A percentile compares a stretch with the other conserved stretches of the same genome.
Conservation (phyloP, 2,888 invertebrate genomes). For the Cryptocephalus moraei region DNA sequence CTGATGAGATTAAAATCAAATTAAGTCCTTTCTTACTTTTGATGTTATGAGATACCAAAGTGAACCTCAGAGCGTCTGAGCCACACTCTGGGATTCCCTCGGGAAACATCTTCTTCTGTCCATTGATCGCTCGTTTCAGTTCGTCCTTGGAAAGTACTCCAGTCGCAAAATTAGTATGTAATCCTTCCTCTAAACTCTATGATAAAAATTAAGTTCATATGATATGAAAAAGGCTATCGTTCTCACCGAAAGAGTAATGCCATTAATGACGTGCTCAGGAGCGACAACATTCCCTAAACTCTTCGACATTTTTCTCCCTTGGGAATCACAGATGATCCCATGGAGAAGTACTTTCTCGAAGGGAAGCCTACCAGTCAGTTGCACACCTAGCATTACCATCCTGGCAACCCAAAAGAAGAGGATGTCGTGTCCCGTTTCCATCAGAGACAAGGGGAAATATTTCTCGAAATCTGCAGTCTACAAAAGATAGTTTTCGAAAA, state of each 20-base stretch:
- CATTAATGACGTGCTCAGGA: conserved; percentile 89
- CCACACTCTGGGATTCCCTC: conserved; percentile 95
- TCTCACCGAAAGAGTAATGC: conserved; percentile 64
- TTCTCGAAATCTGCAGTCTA: conserved; percentile 44
- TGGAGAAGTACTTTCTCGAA: conserved; percentile 92
- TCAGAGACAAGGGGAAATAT: conserved; percentile 74
- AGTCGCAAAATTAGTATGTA: conserved; percentile 18
- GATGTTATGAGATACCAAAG: conserved; percentile 41
- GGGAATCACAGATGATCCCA: conserved; percentile 95
- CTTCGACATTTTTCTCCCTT: conserved; percentile 98
- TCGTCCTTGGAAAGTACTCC: conserved; percentile 32
- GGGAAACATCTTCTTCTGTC: conserved; percentile 50
- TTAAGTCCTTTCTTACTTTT: conserved; percentile 29
- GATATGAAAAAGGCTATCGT: neutral
- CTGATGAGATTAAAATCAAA: no score
- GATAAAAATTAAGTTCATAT: neutral
- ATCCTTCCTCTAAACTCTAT: conserved; percentile 27
- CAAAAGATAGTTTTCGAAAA: neutral
- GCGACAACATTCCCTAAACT: conserved; percentile 97
- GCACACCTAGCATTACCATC: conserved; percentile 96
- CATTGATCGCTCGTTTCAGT: conserved; percentile 36
- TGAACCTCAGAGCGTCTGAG: conserved; percentile 82
- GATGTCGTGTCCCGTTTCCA: conserved; percentile 97
- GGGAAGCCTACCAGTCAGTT: conserved; percentile 73
- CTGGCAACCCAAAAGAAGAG: conserved; percentile 99